A percentile compares a stretch with the other conserved stretches of the same genome.
Conservation (phyloP, 1,140 invertebrate genomes). For the Drosophila hydei region DNA sequence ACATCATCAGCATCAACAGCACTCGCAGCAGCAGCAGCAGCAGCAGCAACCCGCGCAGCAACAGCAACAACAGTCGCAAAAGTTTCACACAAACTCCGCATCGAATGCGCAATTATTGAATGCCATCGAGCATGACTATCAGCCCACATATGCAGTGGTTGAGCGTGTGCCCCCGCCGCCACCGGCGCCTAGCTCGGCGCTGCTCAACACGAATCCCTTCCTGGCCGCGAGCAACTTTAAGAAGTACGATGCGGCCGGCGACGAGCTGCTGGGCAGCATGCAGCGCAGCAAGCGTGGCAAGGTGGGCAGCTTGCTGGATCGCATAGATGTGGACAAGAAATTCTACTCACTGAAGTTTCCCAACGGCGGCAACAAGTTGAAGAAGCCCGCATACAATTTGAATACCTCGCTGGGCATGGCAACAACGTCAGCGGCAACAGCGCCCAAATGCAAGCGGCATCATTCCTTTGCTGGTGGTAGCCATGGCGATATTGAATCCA, state of each 20-base stretch:
- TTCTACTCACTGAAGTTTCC: constrained; percentile 79
- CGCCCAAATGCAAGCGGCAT: constrained; percentile 72
- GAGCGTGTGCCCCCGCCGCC: constrained; percentile 53
- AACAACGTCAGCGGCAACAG: constrained; percentile 20
- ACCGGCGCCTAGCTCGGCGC: constrained; percentile 32
- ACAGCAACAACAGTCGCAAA: constrained; percentile 32
- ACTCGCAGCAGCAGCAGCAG: constrained; percentile 40
- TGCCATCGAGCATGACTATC: constrained; percentile 66
- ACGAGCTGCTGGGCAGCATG: constrained; percentile 47
- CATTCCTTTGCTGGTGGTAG: constrained; percentile 75
- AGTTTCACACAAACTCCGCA: constrained; percentile 57
- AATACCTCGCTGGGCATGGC: constrained; percentile 41
- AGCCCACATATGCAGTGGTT: constrained; percentile 63
- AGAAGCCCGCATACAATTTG: constrained; percentile 41
- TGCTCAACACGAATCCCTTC: constrained; percentile 70
- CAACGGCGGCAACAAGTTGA: constrained; percentile 40
- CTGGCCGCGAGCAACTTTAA: constrained; percentile 64
- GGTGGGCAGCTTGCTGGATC: constrained; percentile 42
- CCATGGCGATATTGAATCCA: constrained; percentile 74
- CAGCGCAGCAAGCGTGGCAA: constrained; percentile 37
- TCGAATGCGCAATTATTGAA: constrained; percentile 59
- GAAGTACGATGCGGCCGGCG: constrained; percentile 62
- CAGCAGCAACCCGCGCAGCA: constrained; percentile 47
- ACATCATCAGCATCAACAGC: constrained; percentile 56
- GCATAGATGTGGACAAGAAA: constrained; percentile 69